Conservation (phyloP, 2,113 vertebrate species). For the Equus przewalskii region DNA sequence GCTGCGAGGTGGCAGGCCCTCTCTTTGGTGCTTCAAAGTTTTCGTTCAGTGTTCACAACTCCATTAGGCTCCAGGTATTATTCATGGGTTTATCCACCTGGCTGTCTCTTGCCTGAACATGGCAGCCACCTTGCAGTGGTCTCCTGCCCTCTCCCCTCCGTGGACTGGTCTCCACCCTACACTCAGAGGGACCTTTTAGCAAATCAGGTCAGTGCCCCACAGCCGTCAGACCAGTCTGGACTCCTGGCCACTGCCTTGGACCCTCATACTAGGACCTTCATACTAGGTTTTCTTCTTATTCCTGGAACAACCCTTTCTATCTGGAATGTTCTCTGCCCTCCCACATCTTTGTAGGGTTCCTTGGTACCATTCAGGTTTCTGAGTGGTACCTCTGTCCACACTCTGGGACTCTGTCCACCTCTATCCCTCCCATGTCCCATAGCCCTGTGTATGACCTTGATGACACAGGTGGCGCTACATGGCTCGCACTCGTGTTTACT, state of each 20-base stretch:
- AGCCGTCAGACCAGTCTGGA: not conserved
- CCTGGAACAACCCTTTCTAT: not conserved
- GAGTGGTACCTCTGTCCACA: not conserved
- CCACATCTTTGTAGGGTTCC: not conserved
- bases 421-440: rapidly evolving
- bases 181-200: too few species aligned
- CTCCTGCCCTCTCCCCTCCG: not conserved
- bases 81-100: not conserved
- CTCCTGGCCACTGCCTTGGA: not conserved
- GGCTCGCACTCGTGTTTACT: not conserved
- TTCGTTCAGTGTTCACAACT: not conserved
- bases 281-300: not conserved
- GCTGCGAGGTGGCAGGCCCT: not conserved
- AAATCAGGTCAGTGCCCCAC: not conserved
- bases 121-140: not conserved
- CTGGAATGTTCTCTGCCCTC: not conserved
- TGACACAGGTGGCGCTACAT: too few species aligned
- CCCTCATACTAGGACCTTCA: not conserved
- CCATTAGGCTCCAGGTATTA: not conserved
- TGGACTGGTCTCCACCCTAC: not conserved
- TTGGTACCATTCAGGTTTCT: not conserved
- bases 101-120: not conserved
- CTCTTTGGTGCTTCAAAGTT: not conserved
- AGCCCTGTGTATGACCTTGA: rapidly evolving
- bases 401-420: rapidly evolving